phyloP scores from a whole-genome alignment of 37 sponge, comb jelly and placozoan genomes.

The Beroe forskalii region DNA sequence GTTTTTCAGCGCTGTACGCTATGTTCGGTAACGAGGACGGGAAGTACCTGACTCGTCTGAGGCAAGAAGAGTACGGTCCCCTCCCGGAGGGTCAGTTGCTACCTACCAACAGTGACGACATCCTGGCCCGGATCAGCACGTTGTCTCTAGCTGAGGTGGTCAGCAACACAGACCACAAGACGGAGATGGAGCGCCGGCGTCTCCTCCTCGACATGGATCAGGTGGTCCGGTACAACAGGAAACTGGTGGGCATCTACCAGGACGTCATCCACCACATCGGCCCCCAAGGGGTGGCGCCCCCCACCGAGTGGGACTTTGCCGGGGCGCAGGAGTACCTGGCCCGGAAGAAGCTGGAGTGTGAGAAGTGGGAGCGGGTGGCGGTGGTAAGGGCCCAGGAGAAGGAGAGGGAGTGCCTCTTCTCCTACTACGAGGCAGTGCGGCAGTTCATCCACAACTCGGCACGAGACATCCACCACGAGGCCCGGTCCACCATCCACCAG shows the following conservation, averaged over 20 bases:
- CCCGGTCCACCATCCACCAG: slow-evolving; percentile 18
- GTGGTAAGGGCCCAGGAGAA: background rate
- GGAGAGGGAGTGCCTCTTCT: slow-evolving; percentile 33
- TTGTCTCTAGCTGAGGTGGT: slow-evolving; percentile 21
- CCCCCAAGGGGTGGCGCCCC: background rate
- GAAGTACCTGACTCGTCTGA: background rate
- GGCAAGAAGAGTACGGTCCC: background rate
- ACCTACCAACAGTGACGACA: slow-evolving; percentile 11
- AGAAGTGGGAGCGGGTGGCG: slow-evolving; percentile 54
- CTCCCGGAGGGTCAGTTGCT: background rate
- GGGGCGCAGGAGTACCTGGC: slow-evolving; percentile 60
- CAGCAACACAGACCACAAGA: slow-evolving; percentile 45
- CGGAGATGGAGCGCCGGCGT: slow-evolving; percentile 29
- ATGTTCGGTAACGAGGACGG: background rate
- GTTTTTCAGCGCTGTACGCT: background rate
- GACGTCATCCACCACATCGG: slow-evolving; percentile 57
- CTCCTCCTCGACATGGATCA: slow-evolving; percentile 54
- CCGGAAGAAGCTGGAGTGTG: slow-evolving; percentile 45
- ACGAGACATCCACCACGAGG: slow-evolving; percentile 55
- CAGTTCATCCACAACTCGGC: slow-evolving; percentile 44
- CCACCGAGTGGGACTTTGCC: slow-evolving; percentile 38
- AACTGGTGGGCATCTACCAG: slow-evolving; percentile 13
- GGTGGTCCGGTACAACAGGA: slow-evolving; percentile 39
- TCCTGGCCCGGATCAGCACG: slow-evolving; percentile 31
- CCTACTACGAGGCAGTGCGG: slow-evolving; percentile 35